Percentiles rank a stretch among this genome's conserved stretches.
phyloP scores from a whole-genome alignment of 2,888 invertebrate species.

The Morpho achilles region DNA sequence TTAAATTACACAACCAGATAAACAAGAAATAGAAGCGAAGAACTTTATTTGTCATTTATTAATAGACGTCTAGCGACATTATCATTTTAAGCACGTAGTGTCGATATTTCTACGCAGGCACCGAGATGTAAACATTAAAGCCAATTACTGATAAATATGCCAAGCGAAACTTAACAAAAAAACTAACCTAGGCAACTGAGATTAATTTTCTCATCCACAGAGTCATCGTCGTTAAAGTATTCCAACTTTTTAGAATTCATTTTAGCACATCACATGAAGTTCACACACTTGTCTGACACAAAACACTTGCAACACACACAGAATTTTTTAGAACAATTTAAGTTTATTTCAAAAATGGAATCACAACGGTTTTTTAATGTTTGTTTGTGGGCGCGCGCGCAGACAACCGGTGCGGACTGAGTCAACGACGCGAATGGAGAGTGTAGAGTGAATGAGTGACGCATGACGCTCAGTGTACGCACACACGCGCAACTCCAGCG shows the following conservation, averaged over 20 bases:
- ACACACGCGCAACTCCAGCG: constrained; percentile 46
- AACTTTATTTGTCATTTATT: constrained; percentile 24
- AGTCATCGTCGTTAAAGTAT: constrained; percentile 67
- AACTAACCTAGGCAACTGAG: constrained; percentile 74
- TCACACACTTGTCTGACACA: constrained; percentile 64
- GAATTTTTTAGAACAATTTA: constrained; percentile 17
- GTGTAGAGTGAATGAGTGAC: constrained; percentile 30
- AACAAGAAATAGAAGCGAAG: constrained; percentile 11
- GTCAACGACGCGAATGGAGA: constrained; percentile 59
- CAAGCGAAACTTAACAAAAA: constrained; percentile 22
- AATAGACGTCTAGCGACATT: constrained; percentile 14
- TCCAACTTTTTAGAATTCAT: constrained; percentile 77
- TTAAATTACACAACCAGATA: not conserved
- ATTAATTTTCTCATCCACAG: constrained; percentile 68
- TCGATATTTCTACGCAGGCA: constrained; percentile 29
- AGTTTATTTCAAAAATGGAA: constrained; percentile 24
- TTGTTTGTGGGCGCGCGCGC: constrained; percentile 48
- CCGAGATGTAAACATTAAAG: constrained; percentile 15
- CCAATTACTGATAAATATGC: constrained; percentile 17
- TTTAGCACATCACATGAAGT: constrained; percentile 49
- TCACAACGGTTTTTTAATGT: constrained; percentile 45
- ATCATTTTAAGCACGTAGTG: constrained; percentile 27
- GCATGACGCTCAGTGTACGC: constrained; percentile 31
- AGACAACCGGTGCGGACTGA: constrained; percentile 50
- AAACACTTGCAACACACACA: constrained; percentile 35